Conservation (phyloP, 1,140 invertebrate genomes). For the Metopolophium dirhodum region DNA sequence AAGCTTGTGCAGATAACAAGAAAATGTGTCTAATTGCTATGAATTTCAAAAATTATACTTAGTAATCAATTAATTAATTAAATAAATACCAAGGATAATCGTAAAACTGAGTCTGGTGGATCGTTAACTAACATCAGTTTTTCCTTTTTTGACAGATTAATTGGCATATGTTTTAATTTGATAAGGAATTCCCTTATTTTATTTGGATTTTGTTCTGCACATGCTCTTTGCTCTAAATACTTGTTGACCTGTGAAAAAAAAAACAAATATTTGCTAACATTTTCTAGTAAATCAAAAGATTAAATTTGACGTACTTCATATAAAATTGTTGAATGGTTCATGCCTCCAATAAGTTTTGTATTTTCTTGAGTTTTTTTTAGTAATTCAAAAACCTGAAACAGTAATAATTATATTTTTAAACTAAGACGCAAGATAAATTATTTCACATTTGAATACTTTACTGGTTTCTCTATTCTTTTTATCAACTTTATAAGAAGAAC, state of each 20-base stretch:
- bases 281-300: not conserved
- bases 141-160: conserved; percentile 51
- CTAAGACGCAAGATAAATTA: not conserved
- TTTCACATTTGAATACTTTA: not conserved
- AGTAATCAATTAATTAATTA: not conserved
- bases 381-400: conserved; percentile 31
- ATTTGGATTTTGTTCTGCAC: conserved; percentile 22
- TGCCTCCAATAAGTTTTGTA: conserved; percentile 29
- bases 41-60: not conserved
- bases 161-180: conserved; percentile 46
- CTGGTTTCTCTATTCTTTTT: not conserved
- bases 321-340: conserved; percentile 53
- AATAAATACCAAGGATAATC: conserved; percentile 54
- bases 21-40: not conserved
- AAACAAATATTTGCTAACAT: not conserved
- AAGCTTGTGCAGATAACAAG: not conserved
- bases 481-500: not conserved
- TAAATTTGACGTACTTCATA: not conserved
- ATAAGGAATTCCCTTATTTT: conserved; percentile 38
- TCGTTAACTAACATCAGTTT: conserved; percentile 57
- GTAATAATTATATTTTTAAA: not conserved
- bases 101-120: conserved; percentile 54
- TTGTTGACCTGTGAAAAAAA: conserved; percentile 55
- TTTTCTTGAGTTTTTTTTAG: conserved; percentile 53
- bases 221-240: conserved; percentile 54